phyloP scores from a whole-genome alignment of 2,113 vertebrate species.

The Phalacrocorax aristotelis region DNA sequence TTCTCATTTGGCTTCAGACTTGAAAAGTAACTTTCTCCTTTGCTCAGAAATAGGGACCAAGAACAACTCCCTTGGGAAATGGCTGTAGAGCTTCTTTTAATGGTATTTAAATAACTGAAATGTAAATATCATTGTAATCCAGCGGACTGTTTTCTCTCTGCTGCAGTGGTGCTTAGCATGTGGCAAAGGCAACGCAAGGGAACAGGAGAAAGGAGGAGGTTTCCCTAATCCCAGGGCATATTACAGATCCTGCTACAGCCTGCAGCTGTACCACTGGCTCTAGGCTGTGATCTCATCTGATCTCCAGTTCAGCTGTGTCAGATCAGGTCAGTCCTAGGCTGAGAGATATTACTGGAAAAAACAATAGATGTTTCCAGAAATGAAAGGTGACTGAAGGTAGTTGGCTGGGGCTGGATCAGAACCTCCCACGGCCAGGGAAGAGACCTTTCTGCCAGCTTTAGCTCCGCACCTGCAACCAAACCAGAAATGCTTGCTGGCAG shows the following conservation, averaged over 20 bases:
- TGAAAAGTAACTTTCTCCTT: background rate
- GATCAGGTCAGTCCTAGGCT: background rate
- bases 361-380: background rate
- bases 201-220: background rate
- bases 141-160: background rate
- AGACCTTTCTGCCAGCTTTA: background rate
- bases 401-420: background rate
- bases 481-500: background rate
- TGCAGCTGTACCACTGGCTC: slow-evolving; percentile 7
- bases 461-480: background rate
- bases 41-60: background rate
- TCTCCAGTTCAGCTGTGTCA: background rate
- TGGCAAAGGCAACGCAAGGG: background rate
- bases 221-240: background rate
- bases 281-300: background rate
- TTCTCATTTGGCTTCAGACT: background rate
- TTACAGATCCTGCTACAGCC: background rate
- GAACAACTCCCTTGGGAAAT: background rate
- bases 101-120: background rate
- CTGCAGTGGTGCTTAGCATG: background rate
- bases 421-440: background rate
- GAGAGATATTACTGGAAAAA: background rate
- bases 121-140: background rate
- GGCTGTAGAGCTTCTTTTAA: background rate
- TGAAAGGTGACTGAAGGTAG: background rate